Base-by-base conservation (phyloP, 2,888 invertebrate species). In the Nycteola revayana region DNA sequence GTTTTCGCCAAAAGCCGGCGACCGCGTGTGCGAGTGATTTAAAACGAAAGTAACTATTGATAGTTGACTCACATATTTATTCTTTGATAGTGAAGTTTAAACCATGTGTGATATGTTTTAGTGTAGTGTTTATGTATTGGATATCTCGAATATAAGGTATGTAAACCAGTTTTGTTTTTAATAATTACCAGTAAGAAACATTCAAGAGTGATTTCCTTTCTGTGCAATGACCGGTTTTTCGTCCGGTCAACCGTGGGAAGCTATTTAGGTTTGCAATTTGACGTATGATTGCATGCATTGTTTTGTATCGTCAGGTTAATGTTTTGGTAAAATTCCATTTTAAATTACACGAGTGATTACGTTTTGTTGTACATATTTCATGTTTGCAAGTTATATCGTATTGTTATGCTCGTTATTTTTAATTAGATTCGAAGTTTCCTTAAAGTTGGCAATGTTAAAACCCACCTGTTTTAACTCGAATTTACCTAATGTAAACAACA, bases 191-290 rank as follows among this genome's bases (percentile, higher is more conserved):
- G 57, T 56, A 64, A 62, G 63, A 51, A 65, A 66, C 73, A 74
- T 75, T 75, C 68, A 69, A 66, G 66, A 57, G 51, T 67, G 75
- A 75, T 83, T 84, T 81, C 73, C 77, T 81, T 80, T 80, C 53
- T 77, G 77, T 80, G 81, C 76, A 79, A 72, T 58, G 76, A 85
- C 85, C 76, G 66, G 86, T 84, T 85, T 78, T 71, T 74, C 73
- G 78, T 81, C 75, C 80, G 81, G 73, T 68, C 66, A 59, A 68
- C 71, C 84, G 86, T 86, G 86, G 82, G 86, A 86, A 85, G 79
- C 74, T 55, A 77, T 76, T 73, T 62, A 3, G 55, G 64, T 65
- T 79, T 72, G 80, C 66, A 62, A 67, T 66, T 66, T 65, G 50
- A 57, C 55, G 47, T 50, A 14, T 51, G 35, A 56, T 55, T 51